These are phyloP conservation scores for Pontoporia blainvillei DNA, from an alignment of 2,113 vertebrate genomes.

Conservation along the genomic window DNA sequence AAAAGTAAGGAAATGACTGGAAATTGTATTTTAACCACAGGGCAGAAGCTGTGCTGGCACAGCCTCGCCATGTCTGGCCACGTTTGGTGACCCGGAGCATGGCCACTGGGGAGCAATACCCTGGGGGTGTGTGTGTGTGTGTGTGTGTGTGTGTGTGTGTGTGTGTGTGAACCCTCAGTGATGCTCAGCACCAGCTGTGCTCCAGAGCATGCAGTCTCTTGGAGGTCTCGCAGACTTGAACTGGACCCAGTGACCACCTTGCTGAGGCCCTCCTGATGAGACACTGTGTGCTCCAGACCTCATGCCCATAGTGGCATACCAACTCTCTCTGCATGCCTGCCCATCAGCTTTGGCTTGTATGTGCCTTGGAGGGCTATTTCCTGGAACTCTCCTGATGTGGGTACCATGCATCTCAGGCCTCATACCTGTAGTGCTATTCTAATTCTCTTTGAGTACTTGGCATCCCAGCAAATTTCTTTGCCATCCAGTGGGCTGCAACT, in stretches of 20 bases:
- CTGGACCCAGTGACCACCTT: background rate
- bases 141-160: too few species aligned
- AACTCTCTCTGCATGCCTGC: background rate
- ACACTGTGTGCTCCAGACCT: background rate
- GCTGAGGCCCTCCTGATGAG: background rate
- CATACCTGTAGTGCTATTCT: background rate
- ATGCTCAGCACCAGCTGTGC: background rate
- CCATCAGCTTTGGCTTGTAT: background rate
- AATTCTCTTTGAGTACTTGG: background rate
- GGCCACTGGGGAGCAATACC: background rate
- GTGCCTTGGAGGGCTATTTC: background rate
- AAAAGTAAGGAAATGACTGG: background rate
- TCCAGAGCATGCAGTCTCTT: background rate
- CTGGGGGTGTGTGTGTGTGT: fast-evolving
- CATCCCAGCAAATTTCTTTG: background rate
- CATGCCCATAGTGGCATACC: background rate
- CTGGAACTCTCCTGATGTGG: background rate
- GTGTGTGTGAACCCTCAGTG: background rate
- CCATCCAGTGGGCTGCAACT: background rate
- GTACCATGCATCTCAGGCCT: background rate
- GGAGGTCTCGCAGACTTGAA: background rate
- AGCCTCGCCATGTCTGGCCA: background rate
- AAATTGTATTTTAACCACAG: background rate
- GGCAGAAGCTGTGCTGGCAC: fast-evolving
- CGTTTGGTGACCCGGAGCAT: fast-evolving